A percentile compares a stretch with the other conserved stretches of the same genome.
phyloP scores from a whole-genome alignment of 2,113 vertebrate genomes.

The Dryoscopus gambensis region DNA sequence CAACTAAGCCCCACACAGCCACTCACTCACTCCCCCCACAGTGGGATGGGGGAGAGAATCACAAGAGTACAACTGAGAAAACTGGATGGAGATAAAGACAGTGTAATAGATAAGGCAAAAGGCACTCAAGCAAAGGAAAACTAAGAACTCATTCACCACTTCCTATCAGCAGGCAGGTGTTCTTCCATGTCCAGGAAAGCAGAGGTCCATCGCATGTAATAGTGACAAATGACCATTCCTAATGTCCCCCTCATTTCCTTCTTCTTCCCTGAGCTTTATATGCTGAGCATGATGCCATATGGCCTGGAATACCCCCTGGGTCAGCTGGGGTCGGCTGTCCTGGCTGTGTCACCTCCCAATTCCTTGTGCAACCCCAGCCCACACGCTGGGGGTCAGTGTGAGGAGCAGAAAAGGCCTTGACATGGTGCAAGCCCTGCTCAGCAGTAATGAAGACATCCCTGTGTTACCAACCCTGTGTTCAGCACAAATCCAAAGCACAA shows the following conservation, averaged over 20 bases:
- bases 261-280: neutral
- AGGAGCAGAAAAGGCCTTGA: neutral
- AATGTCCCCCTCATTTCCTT: neutral
- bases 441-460: neutral
- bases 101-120: neutral
- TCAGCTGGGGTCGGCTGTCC: neutral
- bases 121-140: neutral
- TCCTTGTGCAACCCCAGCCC: neutral
- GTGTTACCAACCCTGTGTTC: neutral
- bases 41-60: neutral
- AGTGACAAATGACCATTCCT: neutral
- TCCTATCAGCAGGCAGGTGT: neutral
- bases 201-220: neutral
- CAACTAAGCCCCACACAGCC: neutral
- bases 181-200: neutral
- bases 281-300: neutral
- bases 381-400: fast-evolving
- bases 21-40: fast-evolving
- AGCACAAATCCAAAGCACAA: neutral
- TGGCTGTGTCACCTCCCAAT: neutral
- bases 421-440: neutral
- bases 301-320: neutral
- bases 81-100: neutral
- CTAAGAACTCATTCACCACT: neutral
- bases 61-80: neutral